Conservation (phyloP, 2,888 invertebrate species). For the Pilophorus perplexus region DNA sequence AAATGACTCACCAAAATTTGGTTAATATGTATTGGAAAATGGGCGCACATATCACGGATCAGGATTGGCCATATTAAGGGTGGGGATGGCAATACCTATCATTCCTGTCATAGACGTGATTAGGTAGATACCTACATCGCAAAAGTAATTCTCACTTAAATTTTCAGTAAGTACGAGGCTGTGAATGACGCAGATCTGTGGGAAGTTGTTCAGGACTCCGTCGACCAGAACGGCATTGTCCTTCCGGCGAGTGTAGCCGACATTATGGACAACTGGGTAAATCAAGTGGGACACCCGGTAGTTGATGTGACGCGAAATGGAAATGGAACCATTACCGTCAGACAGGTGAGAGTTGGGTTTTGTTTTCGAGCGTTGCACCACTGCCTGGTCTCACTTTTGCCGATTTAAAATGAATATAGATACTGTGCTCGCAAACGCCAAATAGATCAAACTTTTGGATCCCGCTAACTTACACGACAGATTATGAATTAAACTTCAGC, state of each 20-base stretch:
- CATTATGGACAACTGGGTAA: slow-evolving; percentile 3
- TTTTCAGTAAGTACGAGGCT: background rate
- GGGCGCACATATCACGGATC: no score
- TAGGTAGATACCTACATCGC: no score
- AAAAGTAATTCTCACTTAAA: background rate
- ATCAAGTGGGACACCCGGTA: background rate
- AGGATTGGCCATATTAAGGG: no score
- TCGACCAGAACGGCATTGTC: background rate
- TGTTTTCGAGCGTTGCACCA: no score
- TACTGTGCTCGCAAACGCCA: no score
- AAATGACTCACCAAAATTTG: no score
- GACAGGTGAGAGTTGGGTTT: background rate
- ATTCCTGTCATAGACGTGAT: no score
- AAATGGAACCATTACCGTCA: background rate
- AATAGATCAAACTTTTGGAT: background rate
- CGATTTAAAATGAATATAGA: no score
- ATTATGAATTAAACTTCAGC: background rate
- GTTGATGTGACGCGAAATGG: background rate
- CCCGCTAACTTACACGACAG: slow-evolving; percentile 25
- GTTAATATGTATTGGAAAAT: no score
- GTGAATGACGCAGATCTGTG: background rate
- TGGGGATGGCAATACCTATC: no score
- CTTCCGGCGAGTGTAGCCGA: background rate
- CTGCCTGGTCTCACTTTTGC: no score
- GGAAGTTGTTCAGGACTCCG: background rate